Evolutionary conservation across 2,888 invertebrate genomes (phyloP), one percentile per base, ranked within the genome.

Genomic region (Strigamia transsilvanica): DNA sequence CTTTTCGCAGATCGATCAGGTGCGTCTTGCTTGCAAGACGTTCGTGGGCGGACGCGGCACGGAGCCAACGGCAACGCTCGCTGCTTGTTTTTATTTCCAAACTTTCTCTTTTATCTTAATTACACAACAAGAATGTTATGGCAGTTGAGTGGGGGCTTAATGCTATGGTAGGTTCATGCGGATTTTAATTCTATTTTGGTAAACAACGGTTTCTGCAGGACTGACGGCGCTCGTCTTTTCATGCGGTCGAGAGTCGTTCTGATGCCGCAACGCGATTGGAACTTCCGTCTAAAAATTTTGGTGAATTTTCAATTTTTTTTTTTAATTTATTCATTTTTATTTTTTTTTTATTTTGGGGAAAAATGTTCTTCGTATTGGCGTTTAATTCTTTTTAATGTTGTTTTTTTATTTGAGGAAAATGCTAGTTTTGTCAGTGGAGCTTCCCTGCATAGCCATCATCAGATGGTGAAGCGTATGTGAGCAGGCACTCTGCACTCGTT

Each of bases 1-100:
- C 73, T 73, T 73, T 73, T 73, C 73, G 23, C n/a, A 32, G 73
- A 73, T 73, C 73, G 73, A 73, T 73, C 27, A 73, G 73, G 73
- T 73, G 73, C 27, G 73, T 32, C 73, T 73, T 27, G 73, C 23
- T 66, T 23, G 66, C 66, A 10, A 73, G 32, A 32, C 13, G 73
- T 32, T 27, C 15, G 73, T 73, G 32, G 73, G 73, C 73, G 73
- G 7, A 27, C 23, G 61, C 61, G 66, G 66, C 66, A 66, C 15
- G 9, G 66, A 66, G 73, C 73, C 73, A 73, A 73, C 18, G 27
- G 73, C 13, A 32, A 32, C 23, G 13, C 27, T 5, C 4, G 51
- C 15, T 51, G n/a, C 15, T 51, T 51, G 6, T 51, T 73, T 73
- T 73, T n/a, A 27, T 27, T 73, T 73, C 13, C 13, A 73, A 73